A percentile compares a stretch with the other conserved stretches of the same genome.
These are phyloP conservation scores for Psittacula echo DNA, from an alignment of 2,797 vertebrate genomes.

Conservation along the genomic window DNA sequence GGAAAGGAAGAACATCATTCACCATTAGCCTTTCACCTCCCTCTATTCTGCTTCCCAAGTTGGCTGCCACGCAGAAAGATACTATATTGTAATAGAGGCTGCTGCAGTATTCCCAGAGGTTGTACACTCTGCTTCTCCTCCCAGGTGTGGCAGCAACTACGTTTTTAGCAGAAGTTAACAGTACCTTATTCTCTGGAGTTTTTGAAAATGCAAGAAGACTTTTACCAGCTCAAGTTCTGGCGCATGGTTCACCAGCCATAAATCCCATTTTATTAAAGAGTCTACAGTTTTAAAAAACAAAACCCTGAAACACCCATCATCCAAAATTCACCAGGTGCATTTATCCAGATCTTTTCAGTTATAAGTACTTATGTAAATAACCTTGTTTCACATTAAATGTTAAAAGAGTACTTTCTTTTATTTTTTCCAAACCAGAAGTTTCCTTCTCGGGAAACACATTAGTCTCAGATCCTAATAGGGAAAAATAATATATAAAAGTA, in stretches of 20 bases:
- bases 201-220: not conserved
- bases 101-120: not conserved
- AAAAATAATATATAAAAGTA: not conserved
- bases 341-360: not conserved
- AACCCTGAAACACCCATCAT: not conserved
- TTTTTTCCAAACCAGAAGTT: not conserved
- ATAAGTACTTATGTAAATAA: not conserved
- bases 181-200: not conserved
- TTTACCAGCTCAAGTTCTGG: not conserved
- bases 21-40: not conserved
- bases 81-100: not conserved
- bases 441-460: not conserved
- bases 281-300: not conserved
- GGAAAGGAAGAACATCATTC: not conserved
- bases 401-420: not conserved
- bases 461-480: not conserved
- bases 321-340: not conserved
- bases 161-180: not conserved
- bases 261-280: not conserved
- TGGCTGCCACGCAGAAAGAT: not conserved
- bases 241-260: not conserved
- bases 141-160: fast-evolving
- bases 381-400: not conserved
- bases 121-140: not conserved
- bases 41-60: fast-evolving